Evolutionary conservation across 2,113 vertebrate genomes (phyloP).

Genomic region (Aldabrachelys gigantea): DNA sequence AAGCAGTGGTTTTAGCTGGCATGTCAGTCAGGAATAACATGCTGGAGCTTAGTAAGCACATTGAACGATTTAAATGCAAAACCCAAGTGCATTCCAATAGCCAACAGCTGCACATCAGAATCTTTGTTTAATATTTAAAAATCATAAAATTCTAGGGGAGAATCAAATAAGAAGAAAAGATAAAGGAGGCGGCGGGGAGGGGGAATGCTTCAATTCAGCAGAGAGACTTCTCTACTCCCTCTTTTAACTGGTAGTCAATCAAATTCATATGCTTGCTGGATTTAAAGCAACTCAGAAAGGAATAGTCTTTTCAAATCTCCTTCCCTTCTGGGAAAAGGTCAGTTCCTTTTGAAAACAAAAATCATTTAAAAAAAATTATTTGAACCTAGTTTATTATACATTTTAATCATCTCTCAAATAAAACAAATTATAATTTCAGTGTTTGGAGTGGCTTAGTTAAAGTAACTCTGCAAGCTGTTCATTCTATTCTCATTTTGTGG

Average conservation of each 20-base stretch:
- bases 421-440: neutral
- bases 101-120: fast-evolving
- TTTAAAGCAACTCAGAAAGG: neutral
- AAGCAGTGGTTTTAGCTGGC: neutral
- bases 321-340: neutral
- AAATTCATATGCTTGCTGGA: neutral
- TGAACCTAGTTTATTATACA: neutral
- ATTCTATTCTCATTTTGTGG: neutral
- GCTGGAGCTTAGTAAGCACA: neutral
- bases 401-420: neutral
- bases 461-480: neutral
- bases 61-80: neutral
- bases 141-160: neutral
- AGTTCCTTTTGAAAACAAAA: neutral
- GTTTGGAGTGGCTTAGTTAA: neutral
- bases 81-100: neutral
- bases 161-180: neutral
- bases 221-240: neutral
- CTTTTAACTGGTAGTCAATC: neutral
- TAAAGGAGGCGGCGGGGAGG: neutral
- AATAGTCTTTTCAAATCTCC: neutral
- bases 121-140: neutral
- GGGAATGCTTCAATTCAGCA: neutral
- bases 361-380: fast-evolving
- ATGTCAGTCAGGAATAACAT: neutral